Evolutionary conservation across 2,113 vertebrate species (phyloP).

Genomic region (Tragulus kanchil): DNA sequence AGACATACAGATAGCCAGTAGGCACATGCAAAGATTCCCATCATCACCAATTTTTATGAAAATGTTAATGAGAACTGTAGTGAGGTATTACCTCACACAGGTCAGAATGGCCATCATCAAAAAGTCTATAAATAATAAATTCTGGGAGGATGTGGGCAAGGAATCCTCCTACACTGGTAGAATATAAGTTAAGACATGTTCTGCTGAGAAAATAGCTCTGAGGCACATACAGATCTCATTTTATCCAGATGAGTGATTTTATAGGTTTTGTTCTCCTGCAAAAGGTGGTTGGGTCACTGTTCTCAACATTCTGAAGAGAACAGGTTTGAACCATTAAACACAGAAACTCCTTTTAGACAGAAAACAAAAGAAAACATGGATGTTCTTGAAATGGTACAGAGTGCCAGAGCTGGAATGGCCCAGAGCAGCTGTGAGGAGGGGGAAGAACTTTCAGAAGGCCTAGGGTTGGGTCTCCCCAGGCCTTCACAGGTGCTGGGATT

Average conservation of each 20-base stretch:
- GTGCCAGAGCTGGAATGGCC: neutral
- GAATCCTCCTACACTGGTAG: too few species aligned
- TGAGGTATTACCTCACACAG: neutral
- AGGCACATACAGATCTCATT: neutral
- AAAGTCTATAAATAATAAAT: neutral
- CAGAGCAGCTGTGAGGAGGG: neutral
- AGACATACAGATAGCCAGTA: neutral
- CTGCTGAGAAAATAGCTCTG: neutral
- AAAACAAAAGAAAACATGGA: neutral
- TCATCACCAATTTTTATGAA: neutral
- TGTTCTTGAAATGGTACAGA: neutral
- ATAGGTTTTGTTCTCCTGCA: slow-evolving; percentile 23
- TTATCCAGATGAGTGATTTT: neutral
- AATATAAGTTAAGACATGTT: too few species aligned
- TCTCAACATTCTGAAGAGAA: neutral
- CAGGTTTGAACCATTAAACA: slow-evolving; percentile 7
- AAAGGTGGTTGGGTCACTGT: neutral
- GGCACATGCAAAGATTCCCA: neutral
- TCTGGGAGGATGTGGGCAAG: too few species aligned
- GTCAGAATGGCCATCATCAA: neutral
- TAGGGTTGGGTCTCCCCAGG: neutral
- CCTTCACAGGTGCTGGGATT: neutral
- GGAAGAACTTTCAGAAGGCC: neutral
- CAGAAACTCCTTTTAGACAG: neutral
- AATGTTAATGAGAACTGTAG: neutral